Percentiles rank a stretch among this genome's conserved stretches.
These are phyloP conservation scores for Parnassius smintheus DNA, from an alignment of 2,888 invertebrate genomes.

Conservation along the genomic window DNA sequence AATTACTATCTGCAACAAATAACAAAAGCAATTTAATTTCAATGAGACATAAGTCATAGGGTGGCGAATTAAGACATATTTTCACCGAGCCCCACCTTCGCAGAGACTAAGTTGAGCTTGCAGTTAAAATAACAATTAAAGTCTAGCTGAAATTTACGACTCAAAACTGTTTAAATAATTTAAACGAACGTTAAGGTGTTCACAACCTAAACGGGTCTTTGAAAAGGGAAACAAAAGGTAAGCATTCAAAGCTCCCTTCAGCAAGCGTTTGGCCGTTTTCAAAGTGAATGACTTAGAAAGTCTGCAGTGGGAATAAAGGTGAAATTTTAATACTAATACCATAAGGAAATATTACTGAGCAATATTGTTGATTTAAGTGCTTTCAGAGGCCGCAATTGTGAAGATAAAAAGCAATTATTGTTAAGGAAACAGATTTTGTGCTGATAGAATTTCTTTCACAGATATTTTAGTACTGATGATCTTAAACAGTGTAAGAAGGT, in stretches of 20 bases:
- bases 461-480: constrained; percentile 2
- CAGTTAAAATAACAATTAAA: constrained; percentile 82
- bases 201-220: constrained; percentile 68
- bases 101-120: constrained; percentile 72
- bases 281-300: constrained; percentile 51
- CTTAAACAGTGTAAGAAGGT: constrained; percentile 32
- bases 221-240: constrained; percentile 70
- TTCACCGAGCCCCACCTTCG: constrained; percentile 59
- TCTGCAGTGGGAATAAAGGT: constrained; percentile 59
- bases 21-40: constrained; percentile 50
- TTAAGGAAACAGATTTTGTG: constrained; percentile 32
- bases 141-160: constrained; percentile 78
- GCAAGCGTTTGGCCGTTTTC: constrained; percentile 62
- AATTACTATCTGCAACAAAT: constrained; percentile 10
- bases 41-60: constrained; percentile 75
- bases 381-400: constrained; percentile 25
- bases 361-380: constrained; percentile 67
- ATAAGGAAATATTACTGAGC: constrained; percentile 70
- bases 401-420: constrained; percentile 31
- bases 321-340: constrained; percentile 76
- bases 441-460: not conserved
- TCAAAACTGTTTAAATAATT: constrained; percentile 78
- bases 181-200: constrained; percentile 64
- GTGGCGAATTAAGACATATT: constrained; percentile 78
- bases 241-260: constrained; percentile 60